Percentiles rank a stretch among this genome's conserved stretches.
Evolutionary conservation across 2,888 invertebrate genomes (phyloP).

Genomic region (Helicoverpa assulta): DNA sequence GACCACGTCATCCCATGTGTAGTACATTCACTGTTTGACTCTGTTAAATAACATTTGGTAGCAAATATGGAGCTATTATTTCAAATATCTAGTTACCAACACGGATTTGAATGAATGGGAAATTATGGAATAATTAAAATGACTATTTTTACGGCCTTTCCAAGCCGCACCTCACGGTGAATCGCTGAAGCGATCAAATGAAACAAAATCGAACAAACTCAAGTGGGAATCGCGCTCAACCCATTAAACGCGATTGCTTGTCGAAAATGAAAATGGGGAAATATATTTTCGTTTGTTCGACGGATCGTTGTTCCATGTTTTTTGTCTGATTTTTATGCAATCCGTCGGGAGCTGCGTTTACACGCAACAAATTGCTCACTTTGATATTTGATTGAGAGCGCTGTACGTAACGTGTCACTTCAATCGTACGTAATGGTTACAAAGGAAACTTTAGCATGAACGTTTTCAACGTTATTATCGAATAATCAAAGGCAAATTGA

Average conservation of each 20-base stretch:
- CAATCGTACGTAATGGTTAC: slow-evolving; percentile 33
- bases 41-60: background rate
- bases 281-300: slow-evolving; percentile 86
- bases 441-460: slow-evolving; percentile 39
- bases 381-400: slow-evolving; percentile 82
- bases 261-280: slow-evolving; percentile 87
- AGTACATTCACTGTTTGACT: slow-evolving; percentile 22
- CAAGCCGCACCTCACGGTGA: slow-evolving; percentile 73
- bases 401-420: slow-evolving; percentile 48
- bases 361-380: slow-evolving; percentile 84
- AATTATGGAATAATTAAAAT: slow-evolving; percentile 55
- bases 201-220: slow-evolving; percentile 86
- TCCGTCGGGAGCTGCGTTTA: slow-evolving; percentile 83
- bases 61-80: background rate
- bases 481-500: slow-evolving; percentile 42
- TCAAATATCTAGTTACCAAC: slow-evolving; percentile 5
- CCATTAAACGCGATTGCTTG: slow-evolving; percentile 88
- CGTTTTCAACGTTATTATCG: slow-evolving; percentile 18
- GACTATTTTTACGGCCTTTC: slow-evolving; percentile 57
- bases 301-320: slow-evolving; percentile 78
- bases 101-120: slow-evolving; percentile 26
- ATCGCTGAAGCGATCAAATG: slow-evolving; percentile 82
- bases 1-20: slow-evolving; percentile 12
- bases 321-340: slow-evolving; percentile 84
- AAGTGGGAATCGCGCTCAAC: slow-evolving; percentile 87